Evolutionary conservation across 2,797 vertebrate species (phyloP), one percentile per base, ranked within the genome.

Genomic region (Characodon lateralis): DNA sequence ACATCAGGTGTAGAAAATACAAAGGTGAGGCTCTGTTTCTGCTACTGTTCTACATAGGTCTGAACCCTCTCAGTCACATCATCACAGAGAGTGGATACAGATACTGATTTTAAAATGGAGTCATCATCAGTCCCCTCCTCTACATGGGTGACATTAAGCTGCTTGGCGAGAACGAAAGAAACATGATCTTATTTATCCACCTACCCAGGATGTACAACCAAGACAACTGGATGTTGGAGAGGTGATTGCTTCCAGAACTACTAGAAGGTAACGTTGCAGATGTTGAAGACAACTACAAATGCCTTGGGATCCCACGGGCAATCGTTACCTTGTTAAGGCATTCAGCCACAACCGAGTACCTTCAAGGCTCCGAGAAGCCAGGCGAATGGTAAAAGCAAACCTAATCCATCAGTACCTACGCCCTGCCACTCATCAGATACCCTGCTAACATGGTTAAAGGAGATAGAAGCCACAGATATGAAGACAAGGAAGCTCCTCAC

Each of bases 401-500:
- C 8, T 22, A 6, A 46, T 48, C 46, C 12, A 8, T 48, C 6
- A 69, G n/a, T 18, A 1, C 51, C 16, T 53, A 53, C 1, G 18
- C 51, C 51, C 51, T 20, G 18, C 18, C 6, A 53, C 2, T 53
- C 18, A 53, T 20, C 51, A 53, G 51, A 50, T 16, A 50, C 14
- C 14, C 48, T 53, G 16, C 51, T 10, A 31, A 28, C 26, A 16
- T 31, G 28, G 59, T 13, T 9, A 20, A 65, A 41, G 20, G 63
- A 41, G 35, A 10, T 31, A 28, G 58, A 61, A 61, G 28, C 58
- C 13, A 28, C 58, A 65, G 20, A 65, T 65, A 65, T 65, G 31
- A 65, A 65, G 61, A 65, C 61, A 65, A 65, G 31, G 31, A 65
- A 65, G 31, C 61, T 65, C 28, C 35, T 65, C 31, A 65, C 31